Evolutionary conservation across 2,888 invertebrate species (phyloP), one percentile per base, ranked within the genome.

Genomic region (Noctua fimbriata): DNA sequence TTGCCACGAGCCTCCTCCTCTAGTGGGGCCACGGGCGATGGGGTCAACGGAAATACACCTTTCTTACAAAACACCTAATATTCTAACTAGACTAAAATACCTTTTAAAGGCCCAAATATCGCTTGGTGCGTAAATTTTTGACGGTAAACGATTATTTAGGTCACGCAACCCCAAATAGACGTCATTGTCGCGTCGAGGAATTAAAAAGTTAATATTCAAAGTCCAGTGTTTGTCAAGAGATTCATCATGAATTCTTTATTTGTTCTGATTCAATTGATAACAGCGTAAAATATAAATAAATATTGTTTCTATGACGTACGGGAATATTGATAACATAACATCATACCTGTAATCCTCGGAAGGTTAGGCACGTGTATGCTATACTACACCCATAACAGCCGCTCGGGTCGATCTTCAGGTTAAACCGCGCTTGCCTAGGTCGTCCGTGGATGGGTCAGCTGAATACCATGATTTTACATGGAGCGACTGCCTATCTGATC

Each of bases 261-360:
- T 85, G 73, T 44, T 84, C 78, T 78, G 78, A 81, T 84, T 84
- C 24, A 58, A 73, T 84, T 84, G 85, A 80, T 85, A 87, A 77
- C 14, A 36, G 1, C 14, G 60, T 87, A 58, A 44, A 55, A 55
- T 72, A 60, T 36, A 63, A 70, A 77, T 72, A 87, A 77, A 85
- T 79, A 65, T 77, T 79, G 21, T 73, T 60, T 52, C 24, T 24
- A 16, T 77, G 72, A 87, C 85, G 87, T 74, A 36, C 24, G 9
- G 1, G 28, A 58, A 10, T 79, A 87, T 85, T 79, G 79, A 83
- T 67, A 67, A 67, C 44, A 67, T 67, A 32, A 63, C 2, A 18
- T 58, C 2, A 9, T 1, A 18, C 16, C 32, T 63, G 18, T 32
- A 18, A 18, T 63, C 3, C 18, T 10, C 4, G 3, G 32, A 63